A percentile compares a stretch with the other conserved stretches of the same genome.
phyloP scores from a whole-genome alignment of 2,797 vertebrate genomes.

The Benthosema pterotum region DNA sequence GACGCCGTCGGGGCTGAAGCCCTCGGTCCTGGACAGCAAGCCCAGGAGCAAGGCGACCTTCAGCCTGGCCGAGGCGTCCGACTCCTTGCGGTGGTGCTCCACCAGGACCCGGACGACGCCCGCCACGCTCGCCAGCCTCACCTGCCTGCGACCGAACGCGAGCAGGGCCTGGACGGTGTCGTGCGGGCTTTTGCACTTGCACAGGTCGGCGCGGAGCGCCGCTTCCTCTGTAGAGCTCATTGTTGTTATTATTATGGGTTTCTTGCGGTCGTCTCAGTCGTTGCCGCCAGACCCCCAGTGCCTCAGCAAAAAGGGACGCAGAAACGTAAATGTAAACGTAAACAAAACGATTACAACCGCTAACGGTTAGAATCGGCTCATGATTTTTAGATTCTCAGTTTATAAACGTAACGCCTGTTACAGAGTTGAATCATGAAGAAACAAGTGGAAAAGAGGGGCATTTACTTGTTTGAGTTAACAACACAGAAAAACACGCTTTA shows the following conservation, averaged over 20 bases:
- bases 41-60: conserved; percentile 96
- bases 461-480: too few species aligned
- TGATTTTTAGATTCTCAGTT: too few species aligned
- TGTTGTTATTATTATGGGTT: too few species aligned
- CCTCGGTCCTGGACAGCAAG: conserved; percentile 88
- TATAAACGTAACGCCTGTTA: too few species aligned
- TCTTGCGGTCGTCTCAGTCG: conserved; percentile 85
- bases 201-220: conserved; percentile 91
- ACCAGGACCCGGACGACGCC: conserved; percentile 92
- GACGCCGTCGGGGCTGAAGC: conserved; percentile 94
- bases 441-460: too few species aligned
- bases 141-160: conserved; percentile 91
- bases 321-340: too few species aligned
- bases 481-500: too few species aligned
- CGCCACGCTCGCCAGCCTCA: conserved; percentile 94
- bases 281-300: too few species aligned
- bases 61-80: conserved; percentile 90
- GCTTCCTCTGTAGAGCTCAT: conserved; percentile 56
- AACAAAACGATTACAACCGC: too few species aligned
- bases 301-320: too few species aligned
- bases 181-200: conserved; percentile 90
- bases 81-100: conserved; percentile 98
- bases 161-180: conserved; percentile 94
- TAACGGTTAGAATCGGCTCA: too few species aligned
- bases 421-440: too few species aligned